Conservation (phyloP, 1,140 invertebrate species). For the Diprion similis region DNA sequence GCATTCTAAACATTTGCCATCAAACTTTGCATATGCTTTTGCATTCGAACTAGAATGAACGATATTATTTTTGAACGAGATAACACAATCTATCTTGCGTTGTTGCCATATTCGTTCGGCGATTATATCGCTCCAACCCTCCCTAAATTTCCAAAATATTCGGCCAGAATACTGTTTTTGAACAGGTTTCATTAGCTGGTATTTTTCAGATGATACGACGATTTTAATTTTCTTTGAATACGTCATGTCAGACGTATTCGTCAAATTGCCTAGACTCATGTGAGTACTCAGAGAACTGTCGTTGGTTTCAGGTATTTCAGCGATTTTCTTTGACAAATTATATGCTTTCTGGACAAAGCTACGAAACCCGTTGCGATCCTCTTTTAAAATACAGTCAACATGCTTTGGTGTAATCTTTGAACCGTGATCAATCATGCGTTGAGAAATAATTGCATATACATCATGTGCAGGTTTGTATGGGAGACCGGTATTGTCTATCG, state of each 20-base stretch:
- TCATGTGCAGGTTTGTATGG: too few species aligned
- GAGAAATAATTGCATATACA: too few species aligned
- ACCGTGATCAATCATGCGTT: too few species aligned
- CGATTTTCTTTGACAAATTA: background rate
- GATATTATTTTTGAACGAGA: constrained; percentile 24
- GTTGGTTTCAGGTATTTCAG: background rate
- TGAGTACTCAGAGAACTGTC: background rate
- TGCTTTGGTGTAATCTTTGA: too few species aligned
- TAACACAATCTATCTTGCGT: constrained; percentile 20
- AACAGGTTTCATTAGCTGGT: constrained; percentile 11
- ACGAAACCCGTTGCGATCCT: too few species aligned
- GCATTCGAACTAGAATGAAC: constrained; percentile 15
- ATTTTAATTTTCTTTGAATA: constrained; percentile 13
- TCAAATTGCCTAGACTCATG: constrained; percentile 25
- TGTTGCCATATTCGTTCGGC: constrained; percentile 18
- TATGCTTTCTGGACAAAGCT: too few species aligned
- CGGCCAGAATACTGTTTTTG: constrained; percentile 16
- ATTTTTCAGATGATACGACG: constrained; percentile 23
- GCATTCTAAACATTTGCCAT: constrained; percentile 21
- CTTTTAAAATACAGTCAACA: too few species aligned
- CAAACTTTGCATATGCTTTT: constrained; percentile 4
- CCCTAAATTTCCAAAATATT: constrained; percentile 18
- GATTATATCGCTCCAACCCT: constrained; percentile 20
- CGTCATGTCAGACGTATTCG: constrained; percentile 17
- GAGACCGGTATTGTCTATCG: too few species aligned